Evolutionary conservation across 2,888 invertebrate species (phyloP), one percentile per base, ranked within the genome.

Genomic region (Entomobrya proxima): DNA sequence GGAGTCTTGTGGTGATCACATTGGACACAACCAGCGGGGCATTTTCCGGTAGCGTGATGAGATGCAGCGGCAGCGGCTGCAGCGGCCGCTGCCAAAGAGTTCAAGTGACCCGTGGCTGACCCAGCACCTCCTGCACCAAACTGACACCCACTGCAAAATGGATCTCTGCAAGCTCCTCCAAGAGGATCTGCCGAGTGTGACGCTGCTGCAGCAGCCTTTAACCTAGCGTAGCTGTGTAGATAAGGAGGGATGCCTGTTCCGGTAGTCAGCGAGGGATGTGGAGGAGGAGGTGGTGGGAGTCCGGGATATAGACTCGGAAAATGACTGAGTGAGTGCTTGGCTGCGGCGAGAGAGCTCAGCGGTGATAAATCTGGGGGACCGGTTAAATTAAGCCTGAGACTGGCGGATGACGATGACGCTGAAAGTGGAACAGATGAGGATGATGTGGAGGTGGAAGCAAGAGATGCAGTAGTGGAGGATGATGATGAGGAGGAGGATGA

Each of bases 11-110:
- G 98, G 92, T 98, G 98, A 92, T 97, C 98, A 92, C 98, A 98
- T 92, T 98, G 98, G 75, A 97, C 96, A 93, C 98, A 98, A 35
- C 98, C 98, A 89, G 97, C 96, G 72, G 98, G 97, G 92, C 98
- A 98, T 24, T 94, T 94, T 55, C 87, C 88, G 11, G 75, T 76
- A 35, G 52, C 52, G 11, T 61, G 67, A 13, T 21, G 47, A 18
- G 77, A 24, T 24, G 67, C 21, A 4, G 69, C 44, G 1, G 80
- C 35, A 52, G 72, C 47, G 27, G 69, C 27, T 9, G 77, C 30
- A n/a, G 77, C 52, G 7, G 79, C 61, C 32, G 86, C 74, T 6
- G 75, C 86, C 11, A 74, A 55, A 13, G 86, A 79, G 5, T 61
- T 74, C 95, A 93, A 92, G n/a, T 88, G 83, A 52, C 88, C 87